Percentiles rank a stretch among this genome's conserved stretches.
Evolutionary conservation across 2,888 invertebrate genomes (phyloP).

Genomic region (Ferdinandea cuprea): DNA sequence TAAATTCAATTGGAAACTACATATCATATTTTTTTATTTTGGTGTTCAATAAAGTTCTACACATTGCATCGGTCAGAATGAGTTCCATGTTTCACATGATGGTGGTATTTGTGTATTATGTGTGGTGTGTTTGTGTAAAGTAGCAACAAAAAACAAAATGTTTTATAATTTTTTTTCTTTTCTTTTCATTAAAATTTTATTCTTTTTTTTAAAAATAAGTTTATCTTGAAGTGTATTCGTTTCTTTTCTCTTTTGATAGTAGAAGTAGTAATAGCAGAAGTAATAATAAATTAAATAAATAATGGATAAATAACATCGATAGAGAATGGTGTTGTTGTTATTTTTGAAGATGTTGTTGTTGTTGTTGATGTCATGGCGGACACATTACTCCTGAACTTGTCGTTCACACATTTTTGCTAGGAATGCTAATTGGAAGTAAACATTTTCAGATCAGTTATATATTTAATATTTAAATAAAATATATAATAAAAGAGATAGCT

Average conservation of each 20-base stretch:
- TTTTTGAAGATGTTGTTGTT: slow-evolving; percentile 74
- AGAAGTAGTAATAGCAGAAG: slow-evolving; percentile 81
- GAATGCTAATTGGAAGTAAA: slow-evolving; percentile 88
- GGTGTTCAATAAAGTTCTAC: slow-evolving; percentile 39
- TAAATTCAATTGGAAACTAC: slow-evolving; percentile 60
- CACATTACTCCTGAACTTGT: slow-evolving; percentile 81
- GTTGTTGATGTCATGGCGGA: slow-evolving; percentile 65
- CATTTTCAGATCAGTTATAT: not conserved
- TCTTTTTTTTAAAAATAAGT: slow-evolving; percentile 55
- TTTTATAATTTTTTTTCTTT: slow-evolving; percentile 68
- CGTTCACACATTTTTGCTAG: slow-evolving; percentile 93
- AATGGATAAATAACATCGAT: slow-evolving; percentile 83
- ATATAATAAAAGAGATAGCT: not conserved
- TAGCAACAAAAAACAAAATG: slow-evolving; percentile 74
- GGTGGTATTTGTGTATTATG: slow-evolving; percentile 23
- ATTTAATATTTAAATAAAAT: slow-evolving; percentile 2
- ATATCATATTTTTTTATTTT: slow-evolving; percentile 34
- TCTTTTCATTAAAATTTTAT: slow-evolving; percentile 72
- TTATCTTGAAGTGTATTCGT: slow-evolving; percentile 57
- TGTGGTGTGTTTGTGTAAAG: slow-evolving; percentile 51
- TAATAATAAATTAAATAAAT: slow-evolving; percentile 82
- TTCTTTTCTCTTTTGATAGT: slow-evolving; percentile 46
- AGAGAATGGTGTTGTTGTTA: slow-evolving; percentile 82
- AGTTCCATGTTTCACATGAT: slow-evolving; percentile 41
- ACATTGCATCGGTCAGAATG: slow-evolving; percentile 42